Base-by-base conservation (phyloP, 2,888 invertebrate genomes). In the Rosalia funebris region DNA sequence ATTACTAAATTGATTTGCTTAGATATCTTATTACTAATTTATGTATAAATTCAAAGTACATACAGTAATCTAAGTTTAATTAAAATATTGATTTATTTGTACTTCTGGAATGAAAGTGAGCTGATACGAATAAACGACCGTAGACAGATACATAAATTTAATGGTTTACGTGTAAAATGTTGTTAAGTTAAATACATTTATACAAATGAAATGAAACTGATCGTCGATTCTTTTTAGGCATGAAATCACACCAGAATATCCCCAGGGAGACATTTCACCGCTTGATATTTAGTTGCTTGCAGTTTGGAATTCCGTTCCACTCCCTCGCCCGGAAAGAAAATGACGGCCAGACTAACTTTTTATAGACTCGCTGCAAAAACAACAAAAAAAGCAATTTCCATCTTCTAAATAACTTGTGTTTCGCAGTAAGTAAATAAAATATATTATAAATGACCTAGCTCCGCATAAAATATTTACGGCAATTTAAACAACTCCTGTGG, bases 251-350 rank as follows among this genome's bases (percentile, higher is more conserved):
- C 62, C 58, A 59, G 57, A 41, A 68, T 62, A 52, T 66, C 74
- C 68, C 69, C 19, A 56, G 71, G 63, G 74, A 68, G 67, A 68
- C 70, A 71, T 74, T 71, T 69, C 70, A 68, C 66, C 71, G 66
- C 68, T 70, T 70, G 73, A 72, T 71, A 73, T 73, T 73, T 70
- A 66, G 69, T 61, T 64, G 63, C 65, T 48, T 54, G 63, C 63
- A 60, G 62, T 62, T 64, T 60, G 62, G 65, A 66, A 60, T 63
- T 62, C 44, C 62, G 54, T 65, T 62, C 60, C 58, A 55, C 57
- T 58, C 60, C 63, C 57, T 58, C 50, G 57, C 60, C 65, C 57
- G 63, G 53, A 61, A 64, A 62, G 58, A 70, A 62, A 62, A 63
- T 60, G 66, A 60, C 63, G 66, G 57, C 63, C 66, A 65, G 62